phyloP scores from a whole-genome alignment of 2,113 vertebrate genomes.

The Oxyura jamaicensis region DNA sequence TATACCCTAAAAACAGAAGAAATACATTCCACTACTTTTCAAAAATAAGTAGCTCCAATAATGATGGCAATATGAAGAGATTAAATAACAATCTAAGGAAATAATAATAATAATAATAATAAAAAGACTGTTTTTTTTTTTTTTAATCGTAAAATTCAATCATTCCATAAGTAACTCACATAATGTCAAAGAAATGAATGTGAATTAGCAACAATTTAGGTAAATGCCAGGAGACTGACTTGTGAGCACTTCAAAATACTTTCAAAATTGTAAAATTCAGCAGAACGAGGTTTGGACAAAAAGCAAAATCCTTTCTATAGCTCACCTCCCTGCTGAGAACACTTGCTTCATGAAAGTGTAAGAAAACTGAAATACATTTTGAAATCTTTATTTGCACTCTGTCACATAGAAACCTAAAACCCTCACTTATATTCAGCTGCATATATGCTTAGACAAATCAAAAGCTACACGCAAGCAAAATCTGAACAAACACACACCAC shows the following conservation, averaged over 20 bases:
- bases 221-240: background rate
- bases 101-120: no score
- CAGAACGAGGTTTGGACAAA: background rate
- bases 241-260: background rate
- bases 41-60: background rate
- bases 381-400: background rate
- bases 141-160: background rate
- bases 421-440: background rate
- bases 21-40: background rate
- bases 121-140: no score
- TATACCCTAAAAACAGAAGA: background rate
- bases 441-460: background rate
- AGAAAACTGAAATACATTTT: background rate
- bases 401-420: background rate
- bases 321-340: background rate
- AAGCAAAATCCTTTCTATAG: background rate
- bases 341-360: background rate
- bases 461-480: background rate
- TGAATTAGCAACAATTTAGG: background rate
- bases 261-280: background rate
- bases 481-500: accelerated
- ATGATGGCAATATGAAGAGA: background rate
- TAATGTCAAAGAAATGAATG: conserved; percentile 3
- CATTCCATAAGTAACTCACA: background rate
- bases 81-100: background rate